Evolutionary conservation across 2,797 vertebrate species (phyloP), one percentile per base, ranked within the genome.

Genomic region (Lutjanus campechanus): DNA sequence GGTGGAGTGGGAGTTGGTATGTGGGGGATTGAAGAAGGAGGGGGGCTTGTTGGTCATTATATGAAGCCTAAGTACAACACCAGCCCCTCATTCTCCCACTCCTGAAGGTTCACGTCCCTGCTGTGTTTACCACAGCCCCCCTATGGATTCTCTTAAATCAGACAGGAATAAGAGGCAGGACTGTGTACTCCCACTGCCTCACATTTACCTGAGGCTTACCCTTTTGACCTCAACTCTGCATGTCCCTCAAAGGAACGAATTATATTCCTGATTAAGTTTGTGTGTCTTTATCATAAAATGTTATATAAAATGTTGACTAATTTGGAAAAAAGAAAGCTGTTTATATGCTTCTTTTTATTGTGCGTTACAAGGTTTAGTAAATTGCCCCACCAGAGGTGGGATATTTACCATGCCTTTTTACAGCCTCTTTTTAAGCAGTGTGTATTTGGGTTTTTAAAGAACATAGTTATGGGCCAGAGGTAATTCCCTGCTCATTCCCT

Each of bases 121-220:
- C 91, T 92, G 93, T 84, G 89, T 94, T 93, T 91, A 93, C 91
- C 88, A 87, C 80, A 60, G 84, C 19, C 80, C 90, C 91, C 90
- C 93, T 92, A 92, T 89, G 92, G 93, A 91, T 90, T 90, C 88
- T 83, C 81, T 89, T 91, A 93, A 93, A 91, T 86, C 89, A 93
- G 89, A 85, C 81, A 85, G 88, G 86, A 91, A 86, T 91, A 90
- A 89, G 88, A 92, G 85, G 85, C 90, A 87, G 82, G 77, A 69
- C 89, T 76, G 85, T 78, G 67, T 86, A 76, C 88, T 85, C 91
- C 91, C 83, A 89, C 79, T 83, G 91, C 84, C 85, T 92, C 79
- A 54, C 88, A 94, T 94, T 94, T 95, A 95, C 93, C 92, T 92
- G 90, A 91, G 89, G 93, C 92, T 95, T 95, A 94, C 73, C 92